phyloP scores from a whole-genome alignment of 2,888 invertebrate genomes.

The Euproctis similis region DNA sequence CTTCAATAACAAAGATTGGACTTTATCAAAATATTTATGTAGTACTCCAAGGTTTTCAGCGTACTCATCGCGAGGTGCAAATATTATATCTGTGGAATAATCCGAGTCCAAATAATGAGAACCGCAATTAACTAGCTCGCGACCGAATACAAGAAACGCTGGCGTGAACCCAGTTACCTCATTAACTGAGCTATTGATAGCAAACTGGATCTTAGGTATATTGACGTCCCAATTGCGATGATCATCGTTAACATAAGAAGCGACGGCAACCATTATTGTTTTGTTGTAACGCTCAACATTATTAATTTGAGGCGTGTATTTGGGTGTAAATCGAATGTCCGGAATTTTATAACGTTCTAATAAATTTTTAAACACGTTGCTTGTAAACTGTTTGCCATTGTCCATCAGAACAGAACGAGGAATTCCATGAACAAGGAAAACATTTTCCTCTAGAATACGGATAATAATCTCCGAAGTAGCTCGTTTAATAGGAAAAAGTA shows the following conservation, averaged over 20 bases:
- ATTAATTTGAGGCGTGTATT: conserved; percentile 5
- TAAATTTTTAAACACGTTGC: conserved; percentile 3
- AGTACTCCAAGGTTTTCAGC: background rate
- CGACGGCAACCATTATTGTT: background rate
- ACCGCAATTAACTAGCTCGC: conserved; percentile 1
- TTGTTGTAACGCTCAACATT: conserved; percentile 18
- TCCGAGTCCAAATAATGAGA: conserved; percentile 1
- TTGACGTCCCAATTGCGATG: background rate
- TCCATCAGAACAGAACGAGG: conserved; percentile 21
- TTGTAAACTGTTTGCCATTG: conserved; percentile 23
- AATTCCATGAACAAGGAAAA: conserved; percentile 26
- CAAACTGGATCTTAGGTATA: background rate
- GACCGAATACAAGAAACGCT: background rate
- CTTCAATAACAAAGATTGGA: background rate
- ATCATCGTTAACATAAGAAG: background rate
- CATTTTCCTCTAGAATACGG: conserved; percentile 4
- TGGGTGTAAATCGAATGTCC: conserved; percentile 13
- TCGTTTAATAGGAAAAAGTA: background rate
- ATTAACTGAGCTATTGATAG: conserved; percentile 1
- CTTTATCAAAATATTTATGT: background rate
- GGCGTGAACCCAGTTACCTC: conserved; percentile 1
- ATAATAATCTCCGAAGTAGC: background rate
- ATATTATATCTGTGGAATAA: background rate
- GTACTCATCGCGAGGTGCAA: background rate
- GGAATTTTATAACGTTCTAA: conserved; percentile 20